Percentiles rank a stretch among this genome's conserved stretches.
phyloP scores from a whole-genome alignment of 2,113 vertebrate species.

The Tretioscincus oriximinensis region DNA sequence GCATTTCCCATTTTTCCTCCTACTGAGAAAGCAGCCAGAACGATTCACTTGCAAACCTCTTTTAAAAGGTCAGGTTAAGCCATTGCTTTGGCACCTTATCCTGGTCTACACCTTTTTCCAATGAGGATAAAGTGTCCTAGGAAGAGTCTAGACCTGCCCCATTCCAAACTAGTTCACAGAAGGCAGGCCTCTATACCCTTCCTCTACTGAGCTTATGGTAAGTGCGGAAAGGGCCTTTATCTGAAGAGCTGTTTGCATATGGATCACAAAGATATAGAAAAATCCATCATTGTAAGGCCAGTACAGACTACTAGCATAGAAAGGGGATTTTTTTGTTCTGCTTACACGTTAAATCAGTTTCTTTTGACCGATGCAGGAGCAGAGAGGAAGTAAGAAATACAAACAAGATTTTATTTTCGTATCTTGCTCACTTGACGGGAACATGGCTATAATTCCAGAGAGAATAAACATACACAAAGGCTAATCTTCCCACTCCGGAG shows the following conservation, averaged over 20 bases:
- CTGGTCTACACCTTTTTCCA: too few relatives aligned
- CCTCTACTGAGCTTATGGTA: too few relatives aligned
- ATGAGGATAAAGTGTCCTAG: too few relatives aligned
- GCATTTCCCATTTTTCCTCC: too few relatives aligned
- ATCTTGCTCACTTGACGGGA: conserved; percentile 55
- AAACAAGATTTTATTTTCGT: conserved; percentile 59
- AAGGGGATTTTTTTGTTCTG: accelerated
- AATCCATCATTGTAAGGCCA: not conserved
- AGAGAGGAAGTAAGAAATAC: conserved; percentile 24
- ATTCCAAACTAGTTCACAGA: too few relatives aligned
- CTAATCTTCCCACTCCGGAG: conserved; percentile 70
- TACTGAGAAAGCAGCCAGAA: too few relatives aligned
- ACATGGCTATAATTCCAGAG: conserved; percentile 55
- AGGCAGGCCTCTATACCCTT: too few relatives aligned
- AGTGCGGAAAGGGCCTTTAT: not conserved
- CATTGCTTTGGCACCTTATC: too few relatives aligned
- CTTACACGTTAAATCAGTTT: conserved; percentile 6
- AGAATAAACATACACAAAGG: conserved; percentile 70
- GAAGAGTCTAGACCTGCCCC: too few relatives aligned
- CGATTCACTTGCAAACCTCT: too few relatives aligned
- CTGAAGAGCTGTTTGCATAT: not conserved
- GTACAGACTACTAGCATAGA: not conserved
- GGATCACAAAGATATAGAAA: not conserved
- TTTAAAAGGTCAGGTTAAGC: too few relatives aligned
- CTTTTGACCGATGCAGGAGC: not conserved